phyloP scores from a whole-genome alignment of 1,140 invertebrate genomes.

The Nephotettix cincticeps region DNA sequence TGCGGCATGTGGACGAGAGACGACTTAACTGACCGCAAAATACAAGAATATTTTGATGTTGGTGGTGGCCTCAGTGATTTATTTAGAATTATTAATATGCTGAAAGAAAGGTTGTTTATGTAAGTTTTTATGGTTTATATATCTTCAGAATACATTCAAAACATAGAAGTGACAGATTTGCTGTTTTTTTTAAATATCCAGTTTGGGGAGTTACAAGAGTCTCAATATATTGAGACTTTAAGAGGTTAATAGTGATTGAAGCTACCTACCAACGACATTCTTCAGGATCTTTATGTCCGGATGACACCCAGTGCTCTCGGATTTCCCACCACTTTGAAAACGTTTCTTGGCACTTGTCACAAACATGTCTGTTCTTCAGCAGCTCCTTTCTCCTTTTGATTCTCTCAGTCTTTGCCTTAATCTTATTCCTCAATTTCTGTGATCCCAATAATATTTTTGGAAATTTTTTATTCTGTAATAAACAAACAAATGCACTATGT shows the following conservation, averaged over 20 bases:
- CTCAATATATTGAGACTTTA: background rate
- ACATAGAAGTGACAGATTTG: background rate
- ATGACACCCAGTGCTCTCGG: background rate
- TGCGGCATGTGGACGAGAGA: no score
- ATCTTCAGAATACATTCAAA: background rate
- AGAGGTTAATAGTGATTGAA: background rate
- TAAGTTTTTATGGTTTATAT: background rate
- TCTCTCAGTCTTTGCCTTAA: no score
- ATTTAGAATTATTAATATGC: background rate
- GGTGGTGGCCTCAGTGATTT: no score
- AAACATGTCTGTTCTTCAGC: background rate
- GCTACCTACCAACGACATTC: background rate
- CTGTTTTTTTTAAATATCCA: background rate
- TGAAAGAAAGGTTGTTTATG: background rate
- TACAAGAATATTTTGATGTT: no score
- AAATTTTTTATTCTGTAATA: no score
- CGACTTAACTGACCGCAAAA: no score
- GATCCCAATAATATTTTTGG: no score
- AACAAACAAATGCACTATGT: no score
- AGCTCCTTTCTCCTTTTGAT: no score
- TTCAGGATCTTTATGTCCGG: constrained; percentile 4
- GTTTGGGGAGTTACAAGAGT: background rate
- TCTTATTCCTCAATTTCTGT: no score
- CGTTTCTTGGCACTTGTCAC: background rate
- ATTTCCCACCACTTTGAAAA: constrained; percentile 6